Base-by-base conservation (phyloP, 2,113 vertebrate genomes). In the Grammomys dolichurus region DNA sequence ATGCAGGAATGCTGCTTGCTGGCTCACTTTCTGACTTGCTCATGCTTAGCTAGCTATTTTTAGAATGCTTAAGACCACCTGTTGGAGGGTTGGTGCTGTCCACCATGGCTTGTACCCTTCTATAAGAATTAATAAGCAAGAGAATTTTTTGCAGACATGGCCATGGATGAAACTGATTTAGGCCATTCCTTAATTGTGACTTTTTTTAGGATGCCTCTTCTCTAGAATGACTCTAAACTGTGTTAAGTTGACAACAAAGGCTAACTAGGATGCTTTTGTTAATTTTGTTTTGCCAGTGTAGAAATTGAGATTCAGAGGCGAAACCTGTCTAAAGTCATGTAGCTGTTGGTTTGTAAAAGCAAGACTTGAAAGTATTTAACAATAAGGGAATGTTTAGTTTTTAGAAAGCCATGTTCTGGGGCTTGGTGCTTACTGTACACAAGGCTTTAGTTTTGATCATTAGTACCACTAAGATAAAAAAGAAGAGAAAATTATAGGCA, bases 221-320 rank as follows among this genome's bases (percentile, higher is more conserved):
- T 85, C 33, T 40, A 56, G 51, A 36, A 58, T 58, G 33, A 82
- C 20, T 26, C 80, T 82, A 82, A 40, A 60, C 22, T 82, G 51
- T 58, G 56, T 40, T 28, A 67, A 67, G 28, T 48, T 86, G 60
- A 48, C 60, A 86, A 67, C 5, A 9, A 67, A 20, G 43, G 17
- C 28, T 86, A 22, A 46, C 26, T 58, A 86, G 2, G 14, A 48
- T 33, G 28, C 16, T 48, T 5, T 76, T 73, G 60, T 84, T 70
- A 56, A 65, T 94, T 48, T 82, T 63, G 43, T 10, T 93, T 96
- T 92, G 58, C 17, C 80, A 81, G 70, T 80, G 43, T 85, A 46
- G 72, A 90, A 72, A 90, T 67, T 33, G 43, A 96, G 16, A 72
- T 70, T 75, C 5, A 31, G 72, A 88, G 7, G 73, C 26, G 11